Evolutionary conservation across 1,140 invertebrate genomes (phyloP).

Genomic region (Caenorhabditis latens): DNA sequence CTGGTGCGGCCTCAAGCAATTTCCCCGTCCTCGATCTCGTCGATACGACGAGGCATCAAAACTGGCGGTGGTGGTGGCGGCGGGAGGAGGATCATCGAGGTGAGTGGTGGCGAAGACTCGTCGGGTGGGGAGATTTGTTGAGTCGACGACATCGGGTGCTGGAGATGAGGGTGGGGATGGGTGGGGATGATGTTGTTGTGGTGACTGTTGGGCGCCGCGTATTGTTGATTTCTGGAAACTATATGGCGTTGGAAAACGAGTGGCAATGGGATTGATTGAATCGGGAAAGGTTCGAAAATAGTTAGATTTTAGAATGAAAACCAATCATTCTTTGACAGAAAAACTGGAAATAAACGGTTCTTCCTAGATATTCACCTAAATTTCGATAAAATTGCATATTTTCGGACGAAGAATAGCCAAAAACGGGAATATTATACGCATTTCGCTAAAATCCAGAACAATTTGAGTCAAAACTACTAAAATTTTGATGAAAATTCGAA

Average conservation of each 20-base stretch:
- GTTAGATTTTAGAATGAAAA: too few species aligned
- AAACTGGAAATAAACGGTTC: too few species aligned
- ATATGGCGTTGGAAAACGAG: background rate
- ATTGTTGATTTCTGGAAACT: slow-evolving; percentile 2
- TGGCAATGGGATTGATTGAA: too few species aligned
- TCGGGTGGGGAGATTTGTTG: slow-evolving; percentile 35
- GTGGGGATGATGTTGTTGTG: background rate
- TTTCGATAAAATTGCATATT: too few species aligned
- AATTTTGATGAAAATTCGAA: too few species aligned
- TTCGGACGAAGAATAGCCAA: too few species aligned
- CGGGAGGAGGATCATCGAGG: background rate
- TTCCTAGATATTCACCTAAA: too few species aligned
- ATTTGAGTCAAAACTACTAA: too few species aligned
- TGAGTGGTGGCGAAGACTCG: background rate
- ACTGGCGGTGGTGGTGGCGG: slow-evolving; percentile 34
- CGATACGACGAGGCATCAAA: background rate
- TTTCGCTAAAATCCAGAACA: too few species aligned
- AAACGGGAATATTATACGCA: too few species aligned
- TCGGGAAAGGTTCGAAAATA: too few species aligned
- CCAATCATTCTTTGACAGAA: too few species aligned
- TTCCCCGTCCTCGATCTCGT: slow-evolving; percentile 30
- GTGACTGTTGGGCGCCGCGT: background rate
- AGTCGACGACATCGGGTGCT: slow-evolving; percentile 2
- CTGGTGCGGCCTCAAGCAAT: background rate
- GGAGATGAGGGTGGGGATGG: background rate